Conservation (phyloP, 2,113 vertebrate species). For the Nasalis larvatus region DNA sequence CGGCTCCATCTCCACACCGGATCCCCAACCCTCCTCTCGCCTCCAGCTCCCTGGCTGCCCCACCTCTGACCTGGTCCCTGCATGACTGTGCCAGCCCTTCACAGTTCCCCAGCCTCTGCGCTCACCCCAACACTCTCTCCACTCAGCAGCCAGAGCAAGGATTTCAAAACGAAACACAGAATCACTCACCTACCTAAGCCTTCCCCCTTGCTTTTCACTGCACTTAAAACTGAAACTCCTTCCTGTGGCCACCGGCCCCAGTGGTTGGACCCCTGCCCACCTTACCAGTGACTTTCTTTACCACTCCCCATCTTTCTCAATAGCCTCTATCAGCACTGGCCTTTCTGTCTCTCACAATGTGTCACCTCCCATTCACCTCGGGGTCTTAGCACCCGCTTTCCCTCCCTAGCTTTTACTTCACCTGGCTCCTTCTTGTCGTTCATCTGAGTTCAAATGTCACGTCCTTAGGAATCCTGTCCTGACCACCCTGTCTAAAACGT, state of each 20-base stretch:
- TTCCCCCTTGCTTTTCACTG: not conserved
- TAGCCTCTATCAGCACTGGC: not conserved
- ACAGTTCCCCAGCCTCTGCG: accelerated
- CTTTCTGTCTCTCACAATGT: not conserved
- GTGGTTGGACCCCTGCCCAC: not conserved
- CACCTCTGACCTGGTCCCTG: too few species aligned
- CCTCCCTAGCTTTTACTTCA: too few species aligned
- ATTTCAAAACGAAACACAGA: not conserved
- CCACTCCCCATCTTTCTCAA: not conserved
- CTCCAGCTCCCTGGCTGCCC: not conserved
- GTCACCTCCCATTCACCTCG: not conserved
- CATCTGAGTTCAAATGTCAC: not conserved
- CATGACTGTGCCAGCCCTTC: not conserved
- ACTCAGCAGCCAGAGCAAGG: not conserved
- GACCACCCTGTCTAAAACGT: not conserved
- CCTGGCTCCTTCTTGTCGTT: not conserved
- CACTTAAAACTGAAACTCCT: not conserved
- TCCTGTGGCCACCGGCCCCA: accelerated
- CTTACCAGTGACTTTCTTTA: accelerated
- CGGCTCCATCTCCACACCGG: not conserved
- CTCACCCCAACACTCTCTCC: not conserved
- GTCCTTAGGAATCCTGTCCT: not conserved
- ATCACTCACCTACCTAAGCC: not conserved
- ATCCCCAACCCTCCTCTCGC: too few species aligned
- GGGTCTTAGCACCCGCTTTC: not conserved